A percentile compares a stretch with the other conserved stretches of the same genome.
These are phyloP conservation scores for Cantharis flavilabris DNA, from an alignment of 2,888 invertebrate genomes.

Conservation along the genomic window DNA sequence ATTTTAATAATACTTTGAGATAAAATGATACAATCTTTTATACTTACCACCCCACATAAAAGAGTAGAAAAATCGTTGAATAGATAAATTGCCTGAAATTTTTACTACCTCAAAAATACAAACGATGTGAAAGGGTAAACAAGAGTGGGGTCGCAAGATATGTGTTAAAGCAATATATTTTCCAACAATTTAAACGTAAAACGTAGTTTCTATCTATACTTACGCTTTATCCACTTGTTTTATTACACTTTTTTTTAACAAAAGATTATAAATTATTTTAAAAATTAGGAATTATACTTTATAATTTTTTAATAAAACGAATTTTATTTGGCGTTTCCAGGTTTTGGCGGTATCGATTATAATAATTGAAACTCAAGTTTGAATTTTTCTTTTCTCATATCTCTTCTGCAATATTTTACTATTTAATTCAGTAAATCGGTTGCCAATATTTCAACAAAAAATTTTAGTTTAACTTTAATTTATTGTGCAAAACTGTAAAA, in stretches of 20 bases:
- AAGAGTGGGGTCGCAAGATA: slow-evolving; percentile 20
- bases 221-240: slow-evolving; percentile 4
- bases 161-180: slow-evolving; percentile 16
- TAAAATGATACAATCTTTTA: slow-evolving; percentile 1
- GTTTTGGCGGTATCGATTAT: neutral
- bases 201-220: slow-evolving; percentile 8
- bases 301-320: neutral
- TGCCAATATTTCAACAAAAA: neutral
- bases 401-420: neutral
- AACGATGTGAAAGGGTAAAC: slow-evolving; percentile 20
- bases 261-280: slow-evolving; percentile 1
- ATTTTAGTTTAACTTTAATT: neutral
- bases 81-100: slow-evolving; percentile 16
- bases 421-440: neutral
- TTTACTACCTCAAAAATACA: slow-evolving; percentile 17
- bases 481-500: neutral
- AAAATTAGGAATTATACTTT: slow-evolving; percentile 9
- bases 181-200: slow-evolving; percentile 9
- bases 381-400: neutral
- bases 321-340: neutral
- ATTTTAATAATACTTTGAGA: slow-evolving; percentile 2
- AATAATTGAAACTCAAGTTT: neutral
- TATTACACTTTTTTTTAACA: slow-evolving; percentile 11
- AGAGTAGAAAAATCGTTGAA: slow-evolving; percentile 1
- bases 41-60: neutral